phyloP scores from a whole-genome alignment of 2,797 vertebrate genomes.

The Ammospiza maritima region DNA sequence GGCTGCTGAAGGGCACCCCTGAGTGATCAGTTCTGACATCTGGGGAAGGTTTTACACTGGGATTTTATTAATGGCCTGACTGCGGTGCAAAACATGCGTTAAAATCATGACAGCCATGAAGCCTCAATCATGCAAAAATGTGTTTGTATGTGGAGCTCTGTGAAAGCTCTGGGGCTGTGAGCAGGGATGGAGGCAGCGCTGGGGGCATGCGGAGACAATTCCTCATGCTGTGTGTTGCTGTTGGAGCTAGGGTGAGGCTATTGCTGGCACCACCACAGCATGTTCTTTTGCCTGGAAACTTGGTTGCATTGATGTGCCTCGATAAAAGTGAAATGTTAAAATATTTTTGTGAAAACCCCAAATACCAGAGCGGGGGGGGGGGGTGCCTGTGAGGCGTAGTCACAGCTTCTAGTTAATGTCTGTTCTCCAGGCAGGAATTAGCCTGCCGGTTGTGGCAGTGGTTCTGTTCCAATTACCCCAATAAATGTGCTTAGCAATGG shows the following conservation, averaged over 20 bases:
- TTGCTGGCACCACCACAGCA: background rate
- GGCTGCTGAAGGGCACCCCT: background rate
- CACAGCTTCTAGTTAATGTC: slow-evolving; percentile 13
- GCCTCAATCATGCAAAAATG: background rate
- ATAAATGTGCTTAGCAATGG: slow-evolving; percentile 32
- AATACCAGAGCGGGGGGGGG: background rate
- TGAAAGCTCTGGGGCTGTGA: background rate
- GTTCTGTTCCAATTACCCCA: slow-evolving; percentile 50
- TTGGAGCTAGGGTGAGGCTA: background rate
- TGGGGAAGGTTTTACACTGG: background rate
- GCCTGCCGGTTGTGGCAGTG: slow-evolving; percentile 15
- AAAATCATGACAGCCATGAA: background rate
- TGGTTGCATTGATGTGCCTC: background rate
- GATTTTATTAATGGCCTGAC: background rate
- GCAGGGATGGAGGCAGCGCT: background rate
- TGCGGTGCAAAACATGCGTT: background rate
- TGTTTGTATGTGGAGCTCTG: background rate
- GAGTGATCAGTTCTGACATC: background rate
- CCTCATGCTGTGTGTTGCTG: background rate
- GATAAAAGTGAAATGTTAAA: background rate
- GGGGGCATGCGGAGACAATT: background rate
- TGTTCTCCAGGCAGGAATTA: slow-evolving; percentile 46
- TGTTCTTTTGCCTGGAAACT: background rate
- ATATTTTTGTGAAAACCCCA: background rate
- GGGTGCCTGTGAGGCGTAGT: background rate